A percentile compares a stretch with the other conserved stretches of the same genome.
phyloP scores from a whole-genome alignment of 2,888 invertebrate species.

The Scrobipalpa atriplicella region DNA sequence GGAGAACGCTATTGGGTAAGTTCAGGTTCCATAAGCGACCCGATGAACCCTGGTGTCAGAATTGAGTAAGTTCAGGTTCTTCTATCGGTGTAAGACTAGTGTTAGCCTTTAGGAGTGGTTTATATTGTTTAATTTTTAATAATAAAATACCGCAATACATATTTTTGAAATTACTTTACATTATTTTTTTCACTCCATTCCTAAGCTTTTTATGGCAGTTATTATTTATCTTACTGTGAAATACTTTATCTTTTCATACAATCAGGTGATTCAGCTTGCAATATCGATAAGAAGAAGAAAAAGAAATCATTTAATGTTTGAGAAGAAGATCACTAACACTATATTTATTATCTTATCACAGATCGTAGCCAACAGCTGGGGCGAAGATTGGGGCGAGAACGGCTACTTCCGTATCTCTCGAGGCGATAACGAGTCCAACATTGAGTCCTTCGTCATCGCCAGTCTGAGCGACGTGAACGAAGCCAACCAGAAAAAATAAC shows the following conservation, averaged over 20 bases:
- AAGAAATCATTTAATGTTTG: too few relatives aligned
- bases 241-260: too few relatives aligned
- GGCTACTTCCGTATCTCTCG: constrained; percentile 94
- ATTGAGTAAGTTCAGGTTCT: too few relatives aligned
- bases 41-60: too few relatives aligned
- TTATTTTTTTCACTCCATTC: too few relatives aligned
- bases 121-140: not conserved
- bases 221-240: too few relatives aligned
- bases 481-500: constrained; percentile 68
- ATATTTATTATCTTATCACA: constrained; percentile 60
- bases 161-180: not conserved
- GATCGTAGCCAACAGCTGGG: constrained; percentile 98
- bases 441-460: constrained; percentile 92
- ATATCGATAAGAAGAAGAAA: too few relatives aligned
- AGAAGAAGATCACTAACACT: too few relatives aligned
- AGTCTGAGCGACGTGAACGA: constrained; percentile 86
- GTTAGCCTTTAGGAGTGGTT: constrained; percentile 27
- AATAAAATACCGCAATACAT: not conserved
- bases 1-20: constrained; percentile 93
- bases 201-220: too few relatives aligned
- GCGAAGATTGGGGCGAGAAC: constrained; percentile 93
- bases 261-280: too few relatives aligned
- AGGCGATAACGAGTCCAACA: constrained; percentile 93
- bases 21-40: too few relatives aligned
- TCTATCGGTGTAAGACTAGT: constrained; percentile 61